These are phyloP conservation scores for Adelges cooleyi DNA, from an alignment of 1,140 invertebrate genomes.

Conservation along the genomic window DNA sequence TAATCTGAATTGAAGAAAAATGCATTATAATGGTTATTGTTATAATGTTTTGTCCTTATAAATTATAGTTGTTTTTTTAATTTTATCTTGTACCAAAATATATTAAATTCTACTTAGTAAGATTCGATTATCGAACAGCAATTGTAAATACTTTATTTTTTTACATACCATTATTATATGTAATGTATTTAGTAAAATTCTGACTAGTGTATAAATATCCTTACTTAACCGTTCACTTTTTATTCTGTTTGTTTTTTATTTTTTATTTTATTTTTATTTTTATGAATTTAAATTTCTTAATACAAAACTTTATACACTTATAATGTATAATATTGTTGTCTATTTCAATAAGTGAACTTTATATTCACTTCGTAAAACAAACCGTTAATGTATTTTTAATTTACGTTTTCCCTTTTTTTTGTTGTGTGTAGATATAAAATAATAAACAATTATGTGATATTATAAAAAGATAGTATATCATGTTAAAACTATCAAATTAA, in stretches of 20 bases:
- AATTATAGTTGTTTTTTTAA: slow-evolving; percentile 1
- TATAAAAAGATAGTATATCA: not conserved
- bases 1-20: not conserved
- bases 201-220: not conserved
- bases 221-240: not conserved
- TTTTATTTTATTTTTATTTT: slow-evolving; percentile 1
- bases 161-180: slow-evolving; percentile 3
- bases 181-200: slow-evolving; percentile 14
- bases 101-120: not conserved
- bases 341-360: not conserved
- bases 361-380: not conserved
- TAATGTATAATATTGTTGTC: slow-evolving; percentile 24
- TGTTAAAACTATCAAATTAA: slow-evolving; percentile 10
- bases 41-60: not conserved
- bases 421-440: not conserved
- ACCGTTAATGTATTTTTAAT: slow-evolving; percentile 1
- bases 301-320: not conserved
- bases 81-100: slow-evolving; percentile 19
- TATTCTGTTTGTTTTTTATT: not conserved
- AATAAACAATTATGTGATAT: slow-evolving; percentile 19
- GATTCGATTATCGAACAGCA: not conserved
- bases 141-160: slow-evolving; percentile 26
- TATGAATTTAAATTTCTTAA: not conserved
- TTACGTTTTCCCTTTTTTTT: not conserved
- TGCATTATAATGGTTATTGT: not conserved